Base-by-base conservation (phyloP, 2,888 invertebrate species). In the Drosophila ezoana region DNA sequence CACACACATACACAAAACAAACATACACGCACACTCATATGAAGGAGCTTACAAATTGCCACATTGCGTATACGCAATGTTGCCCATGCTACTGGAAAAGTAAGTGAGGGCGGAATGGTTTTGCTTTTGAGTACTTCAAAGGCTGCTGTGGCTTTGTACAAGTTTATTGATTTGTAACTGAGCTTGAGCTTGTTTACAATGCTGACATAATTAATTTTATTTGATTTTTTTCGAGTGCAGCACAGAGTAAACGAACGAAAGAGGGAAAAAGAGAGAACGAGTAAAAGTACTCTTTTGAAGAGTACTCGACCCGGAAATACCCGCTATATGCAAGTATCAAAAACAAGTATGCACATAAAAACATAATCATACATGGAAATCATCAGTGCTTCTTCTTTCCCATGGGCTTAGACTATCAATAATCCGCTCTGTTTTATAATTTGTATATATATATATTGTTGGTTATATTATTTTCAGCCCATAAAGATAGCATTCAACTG, bases 121-220 rank as follows among this genome's bases (percentile, higher is more conserved):
- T 14, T 18, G 14, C 10, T 11, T 20, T 41, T 61, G 10, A 44
- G 37, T 10, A 35, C 41, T 49, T 64, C n/a, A 52, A 28, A 9
- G 8, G 18, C 53, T 53, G 53, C 16, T 40, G 44, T 43, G 11
- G 54, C 14, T 49, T 49, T n/a, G 38, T 51, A 72, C 41, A 52
- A 70, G 51, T 59, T 58, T 73, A 86, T 73, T 80, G 81, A 86
- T 86, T 81, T 76, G 64, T 41, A 54, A 63, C 62, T 62, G 63
- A 70, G 72, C 35, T 57, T 82, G 73, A 83, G 66, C 51, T 79
- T 66, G 72, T 54, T 66, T 62, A 18, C 52, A 48, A 45, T 59
- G 59, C 61, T 48, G 58, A 41, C 41, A 72, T 28, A 59, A 72
- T 77, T 77, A 40, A 77, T 75, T 76, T 76, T 52, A 71, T 76